These are phyloP conservation scores for Rosalia funebris DNA, from an alignment of 2,888 invertebrate species.

Conservation along the genomic window DNA sequence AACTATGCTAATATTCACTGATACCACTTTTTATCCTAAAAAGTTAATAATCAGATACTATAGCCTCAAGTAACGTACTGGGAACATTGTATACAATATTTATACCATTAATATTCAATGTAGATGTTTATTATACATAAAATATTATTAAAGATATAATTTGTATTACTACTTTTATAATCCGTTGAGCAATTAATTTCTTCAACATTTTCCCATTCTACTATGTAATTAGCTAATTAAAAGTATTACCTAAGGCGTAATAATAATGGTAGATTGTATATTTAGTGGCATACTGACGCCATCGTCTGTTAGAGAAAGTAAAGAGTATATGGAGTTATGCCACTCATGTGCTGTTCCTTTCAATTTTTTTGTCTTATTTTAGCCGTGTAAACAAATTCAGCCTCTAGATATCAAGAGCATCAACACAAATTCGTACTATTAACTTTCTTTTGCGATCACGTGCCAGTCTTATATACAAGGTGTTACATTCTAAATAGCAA, in stretches of 20 bases:
- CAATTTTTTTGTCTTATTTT: neutral
- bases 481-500: no score
- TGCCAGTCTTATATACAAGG: neutral
- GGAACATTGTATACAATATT: no score
- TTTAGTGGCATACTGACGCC: neutral
- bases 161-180: neutral
- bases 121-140: no score
- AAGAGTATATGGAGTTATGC: neutral
- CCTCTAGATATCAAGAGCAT: neutral
- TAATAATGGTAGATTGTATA: neutral
- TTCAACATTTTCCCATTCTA: neutral
- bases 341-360: neutral
- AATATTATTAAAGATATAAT: neutral
- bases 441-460: neutral
- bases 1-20: no score
- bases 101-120: no score
- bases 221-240: neutral
- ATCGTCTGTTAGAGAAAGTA: neutral
- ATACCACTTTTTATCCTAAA: no score
- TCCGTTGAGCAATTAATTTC: neutral
- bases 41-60: no score
- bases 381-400: neutral
- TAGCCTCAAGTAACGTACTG: no score
- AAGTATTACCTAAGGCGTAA: neutral
- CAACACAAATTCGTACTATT: neutral